Percentiles rank a stretch among this genome's conserved stretches.
phyloP scores from a whole-genome alignment of 2,888 invertebrate genomes.

The Thera obeliscata region DNA sequence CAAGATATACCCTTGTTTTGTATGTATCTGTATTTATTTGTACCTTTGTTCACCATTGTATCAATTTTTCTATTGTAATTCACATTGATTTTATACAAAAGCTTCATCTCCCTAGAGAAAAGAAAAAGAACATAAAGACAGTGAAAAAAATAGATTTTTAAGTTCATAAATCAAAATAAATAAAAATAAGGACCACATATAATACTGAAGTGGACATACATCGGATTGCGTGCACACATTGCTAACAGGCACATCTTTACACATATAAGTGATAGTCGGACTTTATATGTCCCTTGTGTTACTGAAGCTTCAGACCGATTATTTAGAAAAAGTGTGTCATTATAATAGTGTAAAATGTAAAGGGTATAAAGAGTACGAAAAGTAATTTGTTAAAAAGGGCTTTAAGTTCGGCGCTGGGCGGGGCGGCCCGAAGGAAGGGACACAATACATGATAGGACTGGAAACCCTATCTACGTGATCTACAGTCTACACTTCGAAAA shows the following conservation, averaged over 20 bases:
- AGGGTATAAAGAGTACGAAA: constrained; percentile 63
- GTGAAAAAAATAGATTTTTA: constrained; percentile 68
- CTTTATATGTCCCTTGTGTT: constrained; percentile 64
- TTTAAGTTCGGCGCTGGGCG: constrained; percentile 80
- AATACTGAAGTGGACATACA: constrained; percentile 80
- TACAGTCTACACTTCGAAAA: constrained; percentile 76
- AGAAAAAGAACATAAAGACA: constrained; percentile 68
- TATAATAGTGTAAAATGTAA: constrained; percentile 70
- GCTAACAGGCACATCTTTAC: constrained; percentile 79
- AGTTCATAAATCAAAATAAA: constrained; percentile 69
- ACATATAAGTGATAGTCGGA: constrained; percentile 57
- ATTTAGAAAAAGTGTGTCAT: constrained; percentile 55
- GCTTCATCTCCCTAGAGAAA: constrained; percentile 52
- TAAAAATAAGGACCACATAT: constrained; percentile 81
- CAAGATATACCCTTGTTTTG: constrained; percentile 58
- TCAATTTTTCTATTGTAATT: constrained; percentile 38
- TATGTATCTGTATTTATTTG: constrained; percentile 64
- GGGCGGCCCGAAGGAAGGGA: constrained; percentile 74
- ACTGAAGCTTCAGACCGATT: constrained; percentile 56
- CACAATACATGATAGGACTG: constrained; percentile 52
- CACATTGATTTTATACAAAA: constrained; percentile 33
- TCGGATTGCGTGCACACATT: constrained; percentile 81
- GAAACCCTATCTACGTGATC: constrained; percentile 72
- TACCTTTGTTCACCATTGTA: constrained; percentile 40
- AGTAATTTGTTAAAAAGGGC: constrained; percentile 61